Evolutionary conservation across 2,888 invertebrate genomes (phyloP), one percentile per base, ranked within the genome.

Genomic region (Pseudococcus longispinus): DNA sequence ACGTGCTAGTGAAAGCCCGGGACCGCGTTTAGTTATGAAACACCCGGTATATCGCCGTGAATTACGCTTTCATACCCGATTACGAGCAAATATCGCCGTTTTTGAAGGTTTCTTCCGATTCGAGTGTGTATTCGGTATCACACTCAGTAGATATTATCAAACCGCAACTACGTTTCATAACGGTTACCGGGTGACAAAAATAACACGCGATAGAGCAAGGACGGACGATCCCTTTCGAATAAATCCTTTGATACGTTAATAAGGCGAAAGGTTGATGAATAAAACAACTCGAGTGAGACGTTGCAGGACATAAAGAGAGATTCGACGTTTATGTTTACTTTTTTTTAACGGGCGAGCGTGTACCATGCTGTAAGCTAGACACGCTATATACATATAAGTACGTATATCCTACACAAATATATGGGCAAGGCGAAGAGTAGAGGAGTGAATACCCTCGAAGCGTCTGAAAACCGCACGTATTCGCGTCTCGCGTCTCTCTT

Each of bases 221-320:
- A 37, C 37, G 37, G 26, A 23, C 65, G 29, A 70, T 70, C 26
- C 70, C 70, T 29, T 65, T 29, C 23, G 60, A 60, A 70, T 29
- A 70, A 70, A 70, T 29, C 70, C 70, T 70, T 70, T 29, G 70
- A 70, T 70, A 70, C 70, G 70, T 70, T 70, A 70, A 70, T 70
- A 80, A 80, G 42, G 77, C 77, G 77, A 42, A 42, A 37, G 77
- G 42, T 80, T 80, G 20, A 37, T 80, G 42, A 80, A 80, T 80
- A 37, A 80, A 80, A 80, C 77, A 80, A 80, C 37, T 80, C 77
- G 13, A 42, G 18, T 29, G 77, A 80, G 77, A 80, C 70, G 70
- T 70, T 23, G 60, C 60, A 60, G 60, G 60, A 80, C 77, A 80
- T 42, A 42, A 80, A 42, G 51, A 37, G 77, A 80, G 77, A 42